These are phyloP conservation scores for Tetanocera ferruginea DNA, from an alignment of 2,888 invertebrate species.

Conservation along the genomic window DNA sequence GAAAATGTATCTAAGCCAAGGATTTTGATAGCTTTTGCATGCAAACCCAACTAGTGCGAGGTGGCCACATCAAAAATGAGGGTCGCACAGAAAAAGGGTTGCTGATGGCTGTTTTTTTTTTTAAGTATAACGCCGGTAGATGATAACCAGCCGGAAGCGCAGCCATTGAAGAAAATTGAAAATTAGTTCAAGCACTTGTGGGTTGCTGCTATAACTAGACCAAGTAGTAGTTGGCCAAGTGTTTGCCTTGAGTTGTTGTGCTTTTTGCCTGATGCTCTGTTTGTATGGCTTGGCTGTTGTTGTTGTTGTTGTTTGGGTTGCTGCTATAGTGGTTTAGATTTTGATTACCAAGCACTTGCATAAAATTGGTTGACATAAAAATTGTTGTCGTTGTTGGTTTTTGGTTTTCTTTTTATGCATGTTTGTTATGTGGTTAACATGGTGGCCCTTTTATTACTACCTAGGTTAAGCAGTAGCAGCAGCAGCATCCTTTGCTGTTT, in stretches of 20 bases:
- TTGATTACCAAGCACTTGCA: slow-evolving; percentile 24
- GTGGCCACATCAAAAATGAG: background rate
- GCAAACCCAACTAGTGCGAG: background rate
- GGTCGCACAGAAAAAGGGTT: background rate
- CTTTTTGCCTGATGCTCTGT: background rate
- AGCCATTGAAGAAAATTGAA: slow-evolving; percentile 33
- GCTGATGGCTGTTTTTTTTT: background rate
- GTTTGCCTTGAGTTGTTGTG: slow-evolving; percentile 1
- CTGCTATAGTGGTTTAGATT: background rate
- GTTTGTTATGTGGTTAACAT: slow-evolving; percentile 3
- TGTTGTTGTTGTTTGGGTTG: slow-evolving; percentile 18
- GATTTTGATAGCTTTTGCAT: background rate
- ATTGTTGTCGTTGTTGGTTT: background rate
- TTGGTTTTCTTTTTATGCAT: background rate
- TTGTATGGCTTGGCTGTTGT: slow-evolving; percentile 10
- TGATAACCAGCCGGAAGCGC: background rate
- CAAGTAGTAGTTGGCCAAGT: slow-evolving; percentile 2
- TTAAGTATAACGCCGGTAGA: background rate
- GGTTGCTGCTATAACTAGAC: background rate
- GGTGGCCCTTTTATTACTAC: background rate
- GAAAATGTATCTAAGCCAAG: background rate
- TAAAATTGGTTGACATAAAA: slow-evolving; percentile 22
- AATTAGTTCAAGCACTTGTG: slow-evolving; percentile 18
- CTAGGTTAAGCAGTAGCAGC: background rate
- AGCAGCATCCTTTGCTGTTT: too few relatives aligned